phyloP scores from a whole-genome alignment of 2,888 invertebrate species.

The Abrostola tripartita region DNA sequence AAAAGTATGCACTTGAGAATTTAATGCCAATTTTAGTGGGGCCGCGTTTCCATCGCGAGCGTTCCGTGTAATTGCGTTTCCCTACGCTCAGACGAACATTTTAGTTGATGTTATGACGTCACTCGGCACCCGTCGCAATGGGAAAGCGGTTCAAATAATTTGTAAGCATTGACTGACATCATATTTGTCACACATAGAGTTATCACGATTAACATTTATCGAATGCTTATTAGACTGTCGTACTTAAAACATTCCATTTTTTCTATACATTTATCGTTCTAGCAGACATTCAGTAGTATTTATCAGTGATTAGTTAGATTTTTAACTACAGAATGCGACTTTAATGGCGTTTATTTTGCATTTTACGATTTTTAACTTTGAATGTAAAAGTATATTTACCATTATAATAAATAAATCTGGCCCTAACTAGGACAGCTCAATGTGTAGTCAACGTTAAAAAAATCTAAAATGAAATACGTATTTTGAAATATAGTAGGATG shows the following conservation, averaged over 20 bases:
- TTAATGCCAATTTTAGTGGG: constrained; percentile 69
- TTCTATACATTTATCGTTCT: constrained; percentile 77
- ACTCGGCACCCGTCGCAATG: constrained; percentile 54
- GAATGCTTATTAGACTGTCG: constrained; percentile 83
- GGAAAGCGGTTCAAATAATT: constrained; percentile 64
- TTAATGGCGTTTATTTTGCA: constrained; percentile 74
- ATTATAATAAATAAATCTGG: constrained; percentile 69
- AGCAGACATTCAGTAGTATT: constrained; percentile 72
- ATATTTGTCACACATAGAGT: constrained; percentile 73
- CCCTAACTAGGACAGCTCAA: constrained; percentile 86
- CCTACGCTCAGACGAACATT: constrained; percentile 15
- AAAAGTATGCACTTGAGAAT: constrained; percentile 77
- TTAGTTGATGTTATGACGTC: constrained; percentile 28
- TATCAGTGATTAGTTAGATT: constrained; percentile 76
- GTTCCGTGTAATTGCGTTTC: constrained; percentile 14
- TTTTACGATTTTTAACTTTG: constrained; percentile 71
- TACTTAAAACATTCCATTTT: constrained; percentile 87
- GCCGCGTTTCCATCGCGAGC: constrained; percentile 64
- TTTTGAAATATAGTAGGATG: constrained; percentile 83
- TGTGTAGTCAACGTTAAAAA: constrained; percentile 80
- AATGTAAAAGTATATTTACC: constrained; percentile 68
- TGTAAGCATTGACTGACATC: constrained; percentile 82
- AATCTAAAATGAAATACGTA: constrained; percentile 72
- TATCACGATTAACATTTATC: constrained; percentile 68
- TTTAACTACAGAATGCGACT: constrained; percentile 69